These are phyloP conservation scores for Argyrosomus japonicus DNA, from an alignment of 2,113 vertebrate genomes.

Conservation along the genomic window DNA sequence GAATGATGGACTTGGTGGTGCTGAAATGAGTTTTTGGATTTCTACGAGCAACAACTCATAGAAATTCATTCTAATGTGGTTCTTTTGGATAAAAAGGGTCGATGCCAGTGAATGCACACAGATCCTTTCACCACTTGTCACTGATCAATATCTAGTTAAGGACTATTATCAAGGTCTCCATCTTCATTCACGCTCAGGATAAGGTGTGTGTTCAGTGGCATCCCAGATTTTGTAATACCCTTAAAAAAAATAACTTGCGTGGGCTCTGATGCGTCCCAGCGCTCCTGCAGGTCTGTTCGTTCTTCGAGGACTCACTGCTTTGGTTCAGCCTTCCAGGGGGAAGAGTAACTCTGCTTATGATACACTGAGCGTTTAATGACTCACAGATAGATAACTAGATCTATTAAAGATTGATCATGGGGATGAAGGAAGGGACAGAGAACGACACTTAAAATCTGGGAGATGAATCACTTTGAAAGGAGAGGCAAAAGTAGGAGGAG, in stretches of 20 bases:
- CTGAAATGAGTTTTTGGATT: slow-evolving; percentile 71
- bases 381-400: slow-evolving; percentile 20
- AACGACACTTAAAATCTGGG: slow-evolving; percentile 49
- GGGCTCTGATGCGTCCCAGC: slow-evolving; percentile 34
- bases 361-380: background rate
- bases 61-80: slow-evolving; percentile 58
- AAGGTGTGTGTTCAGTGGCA: slow-evolving; percentile 68
- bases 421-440: slow-evolving; percentile 36
- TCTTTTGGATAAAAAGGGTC: slow-evolving; percentile 10
- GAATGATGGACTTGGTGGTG: slow-evolving; percentile 61
- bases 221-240: slow-evolving; percentile 34
- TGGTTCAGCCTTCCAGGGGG: slow-evolving; percentile 51
- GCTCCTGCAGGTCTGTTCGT: slow-evolving; percentile 59
- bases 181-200: slow-evolving; percentile 16
- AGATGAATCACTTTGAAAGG: slow-evolving; percentile 55
- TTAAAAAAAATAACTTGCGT: slow-evolving; percentile 43
- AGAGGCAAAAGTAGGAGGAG: slow-evolving; percentile 83
- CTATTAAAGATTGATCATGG: slow-evolving; percentile 16
- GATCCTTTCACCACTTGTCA: slow-evolving; percentile 44
- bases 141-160: slow-evolving; percentile 46
- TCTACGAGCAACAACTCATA: slow-evolving; percentile 67
- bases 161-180: slow-evolving; percentile 1
- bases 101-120: slow-evolving; percentile 75
- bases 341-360: slow-evolving; percentile 7
- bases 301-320: slow-evolving; percentile 76